These are phyloP conservation scores for Nesogale talazaci DNA, from an alignment of 2,113 vertebrate species.

Conservation along the genomic window DNA sequence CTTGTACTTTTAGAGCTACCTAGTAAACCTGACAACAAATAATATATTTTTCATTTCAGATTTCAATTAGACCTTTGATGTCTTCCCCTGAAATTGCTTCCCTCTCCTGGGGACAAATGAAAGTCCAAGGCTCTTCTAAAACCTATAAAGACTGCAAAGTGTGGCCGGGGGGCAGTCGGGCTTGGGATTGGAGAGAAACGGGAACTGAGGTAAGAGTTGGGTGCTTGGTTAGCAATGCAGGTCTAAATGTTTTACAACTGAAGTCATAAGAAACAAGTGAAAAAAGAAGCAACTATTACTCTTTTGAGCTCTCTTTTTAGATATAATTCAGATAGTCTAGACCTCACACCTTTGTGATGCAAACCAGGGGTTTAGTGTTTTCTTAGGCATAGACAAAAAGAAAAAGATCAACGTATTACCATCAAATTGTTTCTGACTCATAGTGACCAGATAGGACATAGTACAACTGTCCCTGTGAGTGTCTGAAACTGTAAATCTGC, in stretches of 20 bases:
- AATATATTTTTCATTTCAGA: constrained; percentile 83
- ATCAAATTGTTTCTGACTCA: too few species aligned
- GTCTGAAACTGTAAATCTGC: too few species aligned
- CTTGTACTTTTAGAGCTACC: constrained; percentile 8
- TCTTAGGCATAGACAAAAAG: not conserved
- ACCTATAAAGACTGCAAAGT: constrained; percentile 98
- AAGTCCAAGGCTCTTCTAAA: constrained; percentile 91
- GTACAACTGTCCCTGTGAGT: too few species aligned
- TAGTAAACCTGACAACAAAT: constrained; percentile 31
- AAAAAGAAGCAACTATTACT: constrained; percentile 11
- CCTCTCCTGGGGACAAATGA: constrained; percentile 96
- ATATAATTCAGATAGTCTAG: not conserved
- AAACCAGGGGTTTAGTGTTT: not conserved
- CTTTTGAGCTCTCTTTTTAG: not conserved
- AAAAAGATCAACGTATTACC: too few species aligned
- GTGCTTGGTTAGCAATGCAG: constrained; percentile 40
- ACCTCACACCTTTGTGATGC: not conserved
- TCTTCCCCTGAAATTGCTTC: constrained; percentile 94
- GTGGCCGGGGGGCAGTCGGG: constrained; percentile 96
- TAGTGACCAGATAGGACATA: too few species aligned
- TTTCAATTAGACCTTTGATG: constrained; percentile 83
- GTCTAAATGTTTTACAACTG: not conserved
- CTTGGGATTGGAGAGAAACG: constrained; percentile 98
- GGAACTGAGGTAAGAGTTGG: constrained; percentile 92
- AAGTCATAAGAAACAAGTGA: not conserved